phyloP scores from a whole-genome alignment of 2,888 invertebrate genomes.

The Diplazon laetatorius region DNA sequence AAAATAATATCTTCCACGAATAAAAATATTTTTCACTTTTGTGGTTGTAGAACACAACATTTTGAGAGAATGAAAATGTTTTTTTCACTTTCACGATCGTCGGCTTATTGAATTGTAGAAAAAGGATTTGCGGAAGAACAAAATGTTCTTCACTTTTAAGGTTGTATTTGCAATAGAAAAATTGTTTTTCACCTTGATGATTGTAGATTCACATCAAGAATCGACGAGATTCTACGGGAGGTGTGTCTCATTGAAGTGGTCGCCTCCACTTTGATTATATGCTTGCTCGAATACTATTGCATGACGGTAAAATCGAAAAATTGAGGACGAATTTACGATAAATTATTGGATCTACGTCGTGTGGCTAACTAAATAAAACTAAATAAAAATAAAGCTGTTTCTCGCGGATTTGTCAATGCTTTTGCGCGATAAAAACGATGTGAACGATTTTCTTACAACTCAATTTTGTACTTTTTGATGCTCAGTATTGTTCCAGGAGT shows the following conservation, averaged over 20 bases:
- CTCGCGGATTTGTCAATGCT: neutral
- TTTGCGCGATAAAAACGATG: too few relatives aligned
- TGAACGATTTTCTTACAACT: neutral
- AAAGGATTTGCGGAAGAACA: too few relatives aligned
- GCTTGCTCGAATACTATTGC: conserved; percentile 75
- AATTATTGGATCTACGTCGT: neutral
- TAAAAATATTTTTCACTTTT: too few relatives aligned
- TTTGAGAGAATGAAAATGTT: too few relatives aligned
- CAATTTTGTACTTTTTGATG: too few relatives aligned
- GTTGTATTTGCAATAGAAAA: too few relatives aligned
- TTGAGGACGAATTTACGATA: neutral
- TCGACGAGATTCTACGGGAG: conserved; percentile 72
- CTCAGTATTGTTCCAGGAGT: conserved; percentile 32
- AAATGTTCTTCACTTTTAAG: too few relatives aligned
- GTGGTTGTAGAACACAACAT: too few relatives aligned
- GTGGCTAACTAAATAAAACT: too few relatives aligned
- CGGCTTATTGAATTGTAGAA: too few relatives aligned
- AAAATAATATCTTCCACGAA: too few relatives aligned
- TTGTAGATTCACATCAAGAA: conserved; percentile 70
- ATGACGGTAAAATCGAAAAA: conserved; percentile 70
- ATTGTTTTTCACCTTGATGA: neutral
- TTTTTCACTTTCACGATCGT: too few relatives aligned
- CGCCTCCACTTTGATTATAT: conserved; percentile 75
- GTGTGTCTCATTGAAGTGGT: conserved; percentile 75
- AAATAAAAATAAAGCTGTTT: neutral